Conservation (phyloP, 2,113 vertebrate species). For the Cavia aperea region DNA sequence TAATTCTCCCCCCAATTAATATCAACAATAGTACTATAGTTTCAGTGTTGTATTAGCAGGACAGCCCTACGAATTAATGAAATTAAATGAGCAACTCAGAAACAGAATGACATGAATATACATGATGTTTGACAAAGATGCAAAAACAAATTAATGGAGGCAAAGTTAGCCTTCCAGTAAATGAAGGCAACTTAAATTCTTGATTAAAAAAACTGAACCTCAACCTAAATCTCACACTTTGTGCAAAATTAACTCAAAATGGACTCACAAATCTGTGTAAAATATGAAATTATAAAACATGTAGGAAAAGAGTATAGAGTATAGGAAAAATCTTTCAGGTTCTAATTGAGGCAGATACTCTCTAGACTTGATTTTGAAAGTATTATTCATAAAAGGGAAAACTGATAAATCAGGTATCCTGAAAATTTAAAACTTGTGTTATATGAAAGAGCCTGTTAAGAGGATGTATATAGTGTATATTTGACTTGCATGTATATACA, state of each 20-base stretch:
- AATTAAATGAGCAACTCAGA: not conserved
- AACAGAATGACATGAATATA: not conserved
- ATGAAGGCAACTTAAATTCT: not conserved
- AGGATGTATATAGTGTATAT: not conserved
- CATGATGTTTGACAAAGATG: not conserved
- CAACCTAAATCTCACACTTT: not conserved
- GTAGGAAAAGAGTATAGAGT: not conserved
- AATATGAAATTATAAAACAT: not conserved
- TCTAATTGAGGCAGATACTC: not conserved
- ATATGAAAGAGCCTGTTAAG: not conserved
- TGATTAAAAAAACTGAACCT: not conserved
- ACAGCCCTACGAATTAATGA: not conserved
- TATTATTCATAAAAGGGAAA: not conserved
- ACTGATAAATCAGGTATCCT: not conserved
- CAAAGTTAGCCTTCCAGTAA: not conserved
- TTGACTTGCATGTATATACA: too few species aligned
- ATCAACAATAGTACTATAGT: not conserved
- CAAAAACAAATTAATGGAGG: not conserved
- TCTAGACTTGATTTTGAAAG: not conserved
- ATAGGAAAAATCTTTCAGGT: not conserved
- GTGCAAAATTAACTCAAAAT: not conserved
- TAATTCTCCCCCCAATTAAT: not conserved
- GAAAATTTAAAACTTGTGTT: not conserved
- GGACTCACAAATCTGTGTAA: not conserved
- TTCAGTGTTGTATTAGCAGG: not conserved